These are phyloP conservation scores for Epirrhoe tristata DNA, from an alignment of 2,888 invertebrate species.

Conservation along the genomic window DNA sequence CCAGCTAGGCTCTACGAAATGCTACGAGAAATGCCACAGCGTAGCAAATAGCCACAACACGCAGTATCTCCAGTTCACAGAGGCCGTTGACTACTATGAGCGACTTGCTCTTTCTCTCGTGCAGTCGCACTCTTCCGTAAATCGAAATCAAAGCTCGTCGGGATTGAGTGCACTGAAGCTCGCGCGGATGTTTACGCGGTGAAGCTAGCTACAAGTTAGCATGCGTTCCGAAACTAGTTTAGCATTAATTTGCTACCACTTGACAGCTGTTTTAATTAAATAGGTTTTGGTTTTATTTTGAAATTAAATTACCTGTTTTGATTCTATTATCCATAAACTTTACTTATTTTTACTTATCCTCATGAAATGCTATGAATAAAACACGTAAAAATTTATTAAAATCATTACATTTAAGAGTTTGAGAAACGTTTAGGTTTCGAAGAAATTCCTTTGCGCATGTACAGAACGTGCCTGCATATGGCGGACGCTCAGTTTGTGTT, in stretches of 20 bases:
- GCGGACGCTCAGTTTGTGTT: slow-evolving; percentile 85
- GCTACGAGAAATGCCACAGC: slow-evolving; percentile 69
- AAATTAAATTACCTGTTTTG: background rate
- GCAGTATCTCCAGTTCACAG: slow-evolving; percentile 61
- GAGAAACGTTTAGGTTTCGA: background rate
- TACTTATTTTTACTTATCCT: background rate
- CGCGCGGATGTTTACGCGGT: slow-evolving; percentile 53
- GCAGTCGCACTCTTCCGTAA: slow-evolving; percentile 80
- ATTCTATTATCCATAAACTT: background rate
- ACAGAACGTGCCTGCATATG: slow-evolving; percentile 83
- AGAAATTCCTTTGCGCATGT: slow-evolving; percentile 51
- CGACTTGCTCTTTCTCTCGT: slow-evolving; percentile 65
- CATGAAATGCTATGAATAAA: background rate
- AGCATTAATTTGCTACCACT: background rate
- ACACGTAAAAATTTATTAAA: background rate
- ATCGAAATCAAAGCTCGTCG: slow-evolving; percentile 86
- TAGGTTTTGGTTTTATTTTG: background rate
- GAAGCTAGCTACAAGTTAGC: slow-evolving; percentile 64
- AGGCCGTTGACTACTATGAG: slow-evolving; percentile 81
- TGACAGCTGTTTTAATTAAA: slow-evolving; percentile 8
- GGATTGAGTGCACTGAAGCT: slow-evolving; percentile 77
- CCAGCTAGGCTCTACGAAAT: slow-evolving; percentile 49
- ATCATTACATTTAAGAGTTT: background rate
- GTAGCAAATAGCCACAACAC: slow-evolving; percentile 58
- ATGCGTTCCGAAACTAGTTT: slow-evolving; percentile 64